Evolutionary conservation across 2,888 invertebrate genomes (phyloP).

Genomic region (Palloptera scutellata): DNA sequence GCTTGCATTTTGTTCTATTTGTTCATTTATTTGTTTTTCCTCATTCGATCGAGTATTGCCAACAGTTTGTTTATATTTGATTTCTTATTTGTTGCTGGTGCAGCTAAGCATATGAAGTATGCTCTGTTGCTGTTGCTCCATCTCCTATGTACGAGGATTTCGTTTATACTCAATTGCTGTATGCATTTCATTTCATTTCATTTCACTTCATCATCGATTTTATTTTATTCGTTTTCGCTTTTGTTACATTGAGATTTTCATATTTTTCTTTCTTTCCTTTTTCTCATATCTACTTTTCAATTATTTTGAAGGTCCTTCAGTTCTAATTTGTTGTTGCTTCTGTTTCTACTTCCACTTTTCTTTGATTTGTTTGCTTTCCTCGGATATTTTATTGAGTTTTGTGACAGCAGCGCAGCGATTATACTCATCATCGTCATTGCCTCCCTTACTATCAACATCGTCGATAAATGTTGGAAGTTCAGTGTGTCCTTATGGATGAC

Average conservation of each 20-base stretch:
- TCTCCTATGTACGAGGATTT: not conserved
- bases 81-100: slow-evolving; percentile 28
- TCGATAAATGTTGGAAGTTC: slow-evolving; percentile 32
- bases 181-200: slow-evolving; percentile 2
- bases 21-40: not conserved
- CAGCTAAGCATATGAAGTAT: too few relatives aligned
- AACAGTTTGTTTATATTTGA: slow-evolving; percentile 19
- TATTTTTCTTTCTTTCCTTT: slow-evolving; percentile 6
- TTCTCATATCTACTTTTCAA: slow-evolving; percentile 25
- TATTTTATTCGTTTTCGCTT: slow-evolving; percentile 29
- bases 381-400: slow-evolving; percentile 32
- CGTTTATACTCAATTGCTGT: slow-evolving; percentile 10
- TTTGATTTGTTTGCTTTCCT: slow-evolving; percentile 24
- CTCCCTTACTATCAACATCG: not conserved
- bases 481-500: slow-evolving; percentile 35
- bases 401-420: slow-evolving; percentile 22
- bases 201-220: slow-evolving; percentile 17
- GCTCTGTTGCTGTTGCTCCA: slow-evolving; percentile 12
- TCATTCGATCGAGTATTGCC: slow-evolving; percentile 11
- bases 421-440: slow-evolving; percentile 24
- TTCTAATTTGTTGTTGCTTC: not conserved
- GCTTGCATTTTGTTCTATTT: not conserved
- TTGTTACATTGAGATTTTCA: slow-evolving; percentile 2
- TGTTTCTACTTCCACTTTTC: slow-evolving; percentile 1
- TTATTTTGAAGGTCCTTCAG: slow-evolving; percentile 41